Conservation (phyloP, 1,140 invertebrate species). For the Hycleus phaleratus region DNA sequence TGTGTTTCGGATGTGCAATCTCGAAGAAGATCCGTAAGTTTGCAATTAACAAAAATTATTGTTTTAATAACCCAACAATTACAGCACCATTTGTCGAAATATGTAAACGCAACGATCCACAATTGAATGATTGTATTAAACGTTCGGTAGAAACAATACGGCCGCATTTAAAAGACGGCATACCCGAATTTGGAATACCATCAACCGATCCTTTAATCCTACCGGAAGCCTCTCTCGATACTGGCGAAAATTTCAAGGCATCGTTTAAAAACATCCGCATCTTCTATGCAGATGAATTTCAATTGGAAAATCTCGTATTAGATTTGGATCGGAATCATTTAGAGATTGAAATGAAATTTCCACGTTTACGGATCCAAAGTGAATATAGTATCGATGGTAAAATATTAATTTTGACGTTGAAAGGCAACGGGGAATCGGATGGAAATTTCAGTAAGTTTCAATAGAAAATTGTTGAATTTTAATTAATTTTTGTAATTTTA, state of each 20-base stretch:
- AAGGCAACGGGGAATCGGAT: conserved; percentile 24
- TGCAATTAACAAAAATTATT: background rate
- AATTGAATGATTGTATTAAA: conserved; percentile 42
- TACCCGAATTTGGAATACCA: conserved; percentile 41
- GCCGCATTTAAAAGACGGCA: conserved; percentile 43
- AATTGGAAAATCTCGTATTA: conserved; percentile 18
- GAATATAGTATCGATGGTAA: conserved; percentile 25
- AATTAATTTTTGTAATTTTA: conserved; percentile 11
- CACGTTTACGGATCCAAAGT: conserved; percentile 19
- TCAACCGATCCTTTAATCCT: conserved; percentile 42
- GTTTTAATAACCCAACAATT: conserved; percentile 20
- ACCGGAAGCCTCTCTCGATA: conserved; percentile 19
- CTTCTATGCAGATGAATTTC: conserved; percentile 20
- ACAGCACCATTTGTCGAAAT: conserved; percentile 46
- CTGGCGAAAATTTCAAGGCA: conserved; percentile 21
- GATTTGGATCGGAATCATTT: conserved; percentile 20
- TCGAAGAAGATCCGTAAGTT: background rate
- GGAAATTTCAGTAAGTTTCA: conserved; percentile 29
- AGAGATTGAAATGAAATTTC: conserved; percentile 17
- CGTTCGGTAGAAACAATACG: conserved; percentile 41
- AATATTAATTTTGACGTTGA: conserved; percentile 21
- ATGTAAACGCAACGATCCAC: conserved; percentile 44
- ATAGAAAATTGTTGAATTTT: background rate
- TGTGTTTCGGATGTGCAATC: background rate
- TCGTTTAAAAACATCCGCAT: conserved; percentile 25